A percentile compares a stretch with the other conserved stretches of the same genome.
Evolutionary conservation across 2,888 invertebrate species (phyloP).

Genomic region (Drosophila pseudotalamancana): DNA sequence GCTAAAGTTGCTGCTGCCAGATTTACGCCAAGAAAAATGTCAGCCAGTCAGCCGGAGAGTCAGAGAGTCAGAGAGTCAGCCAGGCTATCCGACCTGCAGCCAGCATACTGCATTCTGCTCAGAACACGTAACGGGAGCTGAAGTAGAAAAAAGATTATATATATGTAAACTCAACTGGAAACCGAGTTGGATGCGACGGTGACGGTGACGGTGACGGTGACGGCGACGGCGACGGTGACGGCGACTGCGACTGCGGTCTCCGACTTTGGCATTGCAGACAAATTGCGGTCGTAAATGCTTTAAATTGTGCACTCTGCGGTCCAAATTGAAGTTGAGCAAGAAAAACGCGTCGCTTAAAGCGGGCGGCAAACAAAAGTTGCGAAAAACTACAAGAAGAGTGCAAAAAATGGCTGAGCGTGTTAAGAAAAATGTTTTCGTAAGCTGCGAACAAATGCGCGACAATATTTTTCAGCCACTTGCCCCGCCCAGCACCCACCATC

Average conservation of each 20-base stretch:
- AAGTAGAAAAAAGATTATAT: constrained; percentile 14
- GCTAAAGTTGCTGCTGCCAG: constrained; percentile 73
- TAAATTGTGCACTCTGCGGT: constrained; percentile 66
- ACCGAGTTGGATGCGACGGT: too few relatives aligned
- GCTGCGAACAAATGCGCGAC: constrained; percentile 80
- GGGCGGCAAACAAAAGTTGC: constrained; percentile 57
- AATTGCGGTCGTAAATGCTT: constrained; percentile 78
- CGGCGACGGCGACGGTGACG: too few relatives aligned
- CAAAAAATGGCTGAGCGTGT: constrained; percentile 76
- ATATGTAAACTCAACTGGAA: constrained; percentile 51
- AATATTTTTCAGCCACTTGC: constrained; percentile 66
- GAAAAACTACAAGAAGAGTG: constrained; percentile 59
- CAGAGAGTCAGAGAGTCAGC: neutral
- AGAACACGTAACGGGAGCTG: constrained; percentile 16
- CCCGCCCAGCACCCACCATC: constrained; percentile 25
- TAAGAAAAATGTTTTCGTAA: constrained; percentile 79
- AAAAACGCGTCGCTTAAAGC: constrained; percentile 60
- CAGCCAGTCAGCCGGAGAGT: constrained; percentile 25
- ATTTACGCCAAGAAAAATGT: constrained; percentile 77
- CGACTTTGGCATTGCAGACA: constrained; percentile 58
- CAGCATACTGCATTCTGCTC: constrained; percentile 35
- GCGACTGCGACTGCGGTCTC: constrained; percentile 71
- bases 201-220: too few relatives aligned
- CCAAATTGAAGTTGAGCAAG: constrained; percentile 67
- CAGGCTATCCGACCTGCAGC: constrained; percentile 42